A percentile compares a stretch with the other conserved stretches of the same genome.
Evolutionary conservation across 2,888 invertebrate species (phyloP).

Genomic region (Melitaea athalia): DNA sequence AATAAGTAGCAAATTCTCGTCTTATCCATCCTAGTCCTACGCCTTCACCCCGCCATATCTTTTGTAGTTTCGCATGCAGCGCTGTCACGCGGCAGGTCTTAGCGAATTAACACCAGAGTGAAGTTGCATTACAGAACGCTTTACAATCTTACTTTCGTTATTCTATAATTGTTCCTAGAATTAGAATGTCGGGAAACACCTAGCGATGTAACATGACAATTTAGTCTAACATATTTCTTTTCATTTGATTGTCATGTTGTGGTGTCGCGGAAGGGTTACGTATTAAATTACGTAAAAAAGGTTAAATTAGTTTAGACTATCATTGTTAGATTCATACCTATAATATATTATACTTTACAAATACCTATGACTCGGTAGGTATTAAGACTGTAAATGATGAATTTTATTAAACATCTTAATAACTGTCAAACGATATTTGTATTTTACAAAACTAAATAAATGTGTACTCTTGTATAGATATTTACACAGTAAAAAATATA

Average conservation of each 20-base stretch:
- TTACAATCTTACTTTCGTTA: constrained; percentile 18
- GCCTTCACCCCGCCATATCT: constrained; percentile 57
- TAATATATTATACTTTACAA: too few relatives aligned
- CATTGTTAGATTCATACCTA: too few relatives aligned
- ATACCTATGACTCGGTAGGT: too few relatives aligned
- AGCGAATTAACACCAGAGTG: constrained; percentile 77
- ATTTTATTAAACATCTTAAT: too few relatives aligned
- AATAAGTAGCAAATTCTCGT: background rate
- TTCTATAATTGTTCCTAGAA: constrained; percentile 4
- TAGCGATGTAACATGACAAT: background rate
- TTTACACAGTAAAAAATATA: too few relatives aligned
- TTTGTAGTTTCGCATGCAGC: constrained; percentile 69
- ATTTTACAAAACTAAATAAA: too few relatives aligned
- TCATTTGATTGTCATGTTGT: background rate
- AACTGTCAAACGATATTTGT: too few relatives aligned
- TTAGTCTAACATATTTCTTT: background rate
- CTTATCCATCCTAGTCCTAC: constrained; percentile 50
- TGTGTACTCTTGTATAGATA: too few relatives aligned
- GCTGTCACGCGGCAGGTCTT: constrained; percentile 72
- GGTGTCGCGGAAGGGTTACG: background rate
- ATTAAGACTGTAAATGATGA: too few relatives aligned
- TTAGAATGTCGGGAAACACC: constrained; percentile 7
- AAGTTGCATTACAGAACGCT: constrained; percentile 60
- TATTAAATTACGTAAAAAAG: too few relatives aligned
- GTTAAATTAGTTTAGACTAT: too few relatives aligned